Evolutionary conservation across 1,140 invertebrate genomes (phyloP).

Genomic region (Pseudobourletiella spinata): DNA sequence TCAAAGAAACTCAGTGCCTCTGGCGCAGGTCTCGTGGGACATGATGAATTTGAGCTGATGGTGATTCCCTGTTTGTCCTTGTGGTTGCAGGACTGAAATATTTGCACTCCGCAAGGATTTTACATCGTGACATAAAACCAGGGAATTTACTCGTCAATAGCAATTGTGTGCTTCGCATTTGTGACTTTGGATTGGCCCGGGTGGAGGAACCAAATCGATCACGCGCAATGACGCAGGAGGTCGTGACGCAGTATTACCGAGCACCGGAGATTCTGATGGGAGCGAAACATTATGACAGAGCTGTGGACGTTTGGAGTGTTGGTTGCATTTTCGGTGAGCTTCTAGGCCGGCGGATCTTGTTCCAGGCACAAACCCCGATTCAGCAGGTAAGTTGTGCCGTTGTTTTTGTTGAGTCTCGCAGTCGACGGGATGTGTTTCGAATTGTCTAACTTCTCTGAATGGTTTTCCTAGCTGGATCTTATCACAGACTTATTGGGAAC

Average conservation of each 20-base stretch:
- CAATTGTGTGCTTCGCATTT: slow-evolving; percentile 98
- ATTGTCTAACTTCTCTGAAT: neutral
- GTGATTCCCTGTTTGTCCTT: too few species aligned
- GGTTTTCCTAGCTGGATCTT: slow-evolving; percentile 68
- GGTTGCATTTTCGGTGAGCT: slow-evolving; percentile 99
- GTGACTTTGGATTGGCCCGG: slow-evolving; percentile 91
- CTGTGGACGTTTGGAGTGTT: slow-evolving; percentile 97
- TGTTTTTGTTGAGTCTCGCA: neutral
- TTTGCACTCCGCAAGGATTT: slow-evolving; percentile 91
- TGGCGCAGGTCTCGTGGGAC: too few species aligned
- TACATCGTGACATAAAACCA: slow-evolving; percentile 99
- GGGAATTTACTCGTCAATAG: slow-evolving; percentile 96
- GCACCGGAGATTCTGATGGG: slow-evolving; percentile 98
- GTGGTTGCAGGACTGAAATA: slow-evolving; percentile 91
- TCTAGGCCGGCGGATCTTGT: slow-evolving; percentile 86
- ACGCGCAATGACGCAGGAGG: slow-evolving; percentile 97
- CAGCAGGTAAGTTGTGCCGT: slow-evolving; percentile 83
- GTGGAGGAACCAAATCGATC: slow-evolving; percentile 87
- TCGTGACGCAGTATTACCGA: slow-evolving; percentile 96
- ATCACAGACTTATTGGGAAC: slow-evolving; percentile 96
- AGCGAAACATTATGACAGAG: slow-evolving; percentile 91
- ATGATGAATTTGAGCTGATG: neutral
- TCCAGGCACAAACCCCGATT: slow-evolving; percentile 90
- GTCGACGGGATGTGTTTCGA: neutral
- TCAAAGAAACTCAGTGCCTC: too few species aligned